Evolutionary conservation across 2,797 vertebrate genomes (phyloP).

Genomic region (Phalloptychus januarius): DNA sequence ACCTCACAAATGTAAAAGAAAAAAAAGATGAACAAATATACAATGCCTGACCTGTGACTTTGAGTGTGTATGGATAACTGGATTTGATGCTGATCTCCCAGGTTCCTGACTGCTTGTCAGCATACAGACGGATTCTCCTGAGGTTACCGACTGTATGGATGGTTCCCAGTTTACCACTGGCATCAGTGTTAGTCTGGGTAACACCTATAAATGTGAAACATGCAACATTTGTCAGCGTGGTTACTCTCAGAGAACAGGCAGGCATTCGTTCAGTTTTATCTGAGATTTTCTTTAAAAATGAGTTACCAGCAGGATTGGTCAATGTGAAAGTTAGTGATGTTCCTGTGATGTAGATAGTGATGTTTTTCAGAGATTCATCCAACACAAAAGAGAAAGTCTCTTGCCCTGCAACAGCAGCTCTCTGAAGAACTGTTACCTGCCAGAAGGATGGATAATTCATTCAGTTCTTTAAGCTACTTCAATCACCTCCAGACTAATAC

Average conservation of each 20-base stretch:
- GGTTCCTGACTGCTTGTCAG: conserved; percentile 46
- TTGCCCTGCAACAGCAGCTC: conserved; percentile 48
- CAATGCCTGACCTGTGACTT: conserved; percentile 73
- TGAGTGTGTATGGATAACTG: conserved; percentile 69
- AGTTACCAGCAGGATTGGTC: conserved; percentile 72
- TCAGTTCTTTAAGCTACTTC: background rate
- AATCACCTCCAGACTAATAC: background rate
- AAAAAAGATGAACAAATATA: background rate
- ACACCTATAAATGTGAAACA: conserved; percentile 55
- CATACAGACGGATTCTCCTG: conserved; percentile 58
- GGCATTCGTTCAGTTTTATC: too few species aligned
- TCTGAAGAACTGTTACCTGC: conserved; percentile 79
- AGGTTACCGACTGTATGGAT: conserved; percentile 76
- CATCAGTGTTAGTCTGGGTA: conserved; percentile 52
- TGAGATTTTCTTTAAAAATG: background rate
- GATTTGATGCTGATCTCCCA: conserved; percentile 73
- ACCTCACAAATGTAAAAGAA: too few species aligned
- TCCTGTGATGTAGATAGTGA: conserved; percentile 79
- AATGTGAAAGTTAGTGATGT: conserved; percentile 64
- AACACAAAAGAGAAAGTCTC: conserved; percentile 72
- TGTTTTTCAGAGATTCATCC: conserved; percentile 74
- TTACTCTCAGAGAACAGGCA: background rate
- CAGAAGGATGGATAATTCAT: background rate
- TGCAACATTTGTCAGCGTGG: background rate
- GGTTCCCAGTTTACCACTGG: conserved; percentile 67